Evolutionary conservation across 2,888 invertebrate genomes (phyloP).

Genomic region (Camptogramma bilineatum): DNA sequence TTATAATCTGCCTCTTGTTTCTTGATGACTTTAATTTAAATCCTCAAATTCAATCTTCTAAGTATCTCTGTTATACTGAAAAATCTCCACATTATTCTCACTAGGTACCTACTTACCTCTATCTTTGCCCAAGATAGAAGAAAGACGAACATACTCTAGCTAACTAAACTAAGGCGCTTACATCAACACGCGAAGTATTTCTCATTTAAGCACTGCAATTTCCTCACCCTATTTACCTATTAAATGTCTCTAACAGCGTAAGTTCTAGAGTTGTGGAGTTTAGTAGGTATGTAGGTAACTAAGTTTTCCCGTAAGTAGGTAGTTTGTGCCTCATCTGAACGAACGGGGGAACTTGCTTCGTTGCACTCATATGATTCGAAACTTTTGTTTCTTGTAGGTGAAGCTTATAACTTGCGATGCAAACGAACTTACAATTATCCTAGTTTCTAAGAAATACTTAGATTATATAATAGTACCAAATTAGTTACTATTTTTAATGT

Average conservation of each 20-base stretch:
- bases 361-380: slow-evolving; percentile 40
- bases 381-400: slow-evolving; percentile 29
- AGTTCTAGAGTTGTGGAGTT: slow-evolving; percentile 29
- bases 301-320: slow-evolving; percentile 39
- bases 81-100: background rate
- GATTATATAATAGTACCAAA: too few relatives aligned
- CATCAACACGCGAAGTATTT: slow-evolving; percentile 28
- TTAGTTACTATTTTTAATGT: too few relatives aligned
- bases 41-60: too few relatives aligned
- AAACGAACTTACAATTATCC: background rate
- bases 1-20: too few relatives aligned
- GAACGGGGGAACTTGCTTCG: slow-evolving; percentile 38
- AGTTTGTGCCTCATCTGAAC: slow-evolving; percentile 37
- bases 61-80: background rate
- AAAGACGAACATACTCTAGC: background rate
- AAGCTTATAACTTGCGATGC: slow-evolving; percentile 1
- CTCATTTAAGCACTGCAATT: slow-evolving; percentile 34
- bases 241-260: slow-evolving; percentile 36
- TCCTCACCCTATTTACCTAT: slow-evolving; percentile 36
- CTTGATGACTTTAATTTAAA: too few relatives aligned
- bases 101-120: background rate
- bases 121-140: background rate
- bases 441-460: too few relatives aligned
- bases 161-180: slow-evolving; percentile 14
- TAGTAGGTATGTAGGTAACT: slow-evolving; percentile 33